phyloP scores from a whole-genome alignment of 2,888 invertebrate species.

The Blomia tropicalis region DNA sequence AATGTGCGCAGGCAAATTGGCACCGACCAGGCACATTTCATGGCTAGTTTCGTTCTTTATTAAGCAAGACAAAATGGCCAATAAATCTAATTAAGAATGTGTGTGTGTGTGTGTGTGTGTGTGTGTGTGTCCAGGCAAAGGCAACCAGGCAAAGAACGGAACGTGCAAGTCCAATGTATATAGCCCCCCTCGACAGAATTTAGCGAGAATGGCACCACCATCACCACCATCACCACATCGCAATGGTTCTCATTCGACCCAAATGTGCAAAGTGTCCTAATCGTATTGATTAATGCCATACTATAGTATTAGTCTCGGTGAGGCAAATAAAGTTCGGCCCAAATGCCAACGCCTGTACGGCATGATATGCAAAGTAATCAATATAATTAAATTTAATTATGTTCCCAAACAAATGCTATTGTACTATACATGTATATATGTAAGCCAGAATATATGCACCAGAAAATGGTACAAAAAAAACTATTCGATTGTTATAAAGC shows the following conservation, averaged over 20 bases:
- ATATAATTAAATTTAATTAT: conserved; percentile 17
- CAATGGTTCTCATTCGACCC: neutral
- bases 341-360: neutral
- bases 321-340: conserved; percentile 4
- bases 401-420: neutral
- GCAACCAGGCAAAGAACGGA: too few species aligned
- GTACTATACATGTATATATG: too few species aligned
- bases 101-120: too few species aligned
- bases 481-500: neutral
- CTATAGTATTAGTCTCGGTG: neutral
- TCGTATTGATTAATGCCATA: conserved; percentile 13
- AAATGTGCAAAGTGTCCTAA: conserved; percentile 18
- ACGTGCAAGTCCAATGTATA: neutral
- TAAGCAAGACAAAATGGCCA: conserved; percentile 17
- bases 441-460: too few species aligned
- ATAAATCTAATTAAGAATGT: conserved; percentile 20
- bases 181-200: too few species aligned
- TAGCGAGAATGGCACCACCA: too few species aligned
- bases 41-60: conserved; percentile 14
- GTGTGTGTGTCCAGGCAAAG: conserved; percentile 1
- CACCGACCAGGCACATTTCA: conserved; percentile 7
- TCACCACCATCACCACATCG: neutral
- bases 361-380: neutral
- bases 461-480: too few species aligned
- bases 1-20: neutral